Percentiles rank a stretch among this genome's conserved stretches.
Conservation (phyloP, 1,140 invertebrate genomes). For the Penaeus vannamei region DNA sequence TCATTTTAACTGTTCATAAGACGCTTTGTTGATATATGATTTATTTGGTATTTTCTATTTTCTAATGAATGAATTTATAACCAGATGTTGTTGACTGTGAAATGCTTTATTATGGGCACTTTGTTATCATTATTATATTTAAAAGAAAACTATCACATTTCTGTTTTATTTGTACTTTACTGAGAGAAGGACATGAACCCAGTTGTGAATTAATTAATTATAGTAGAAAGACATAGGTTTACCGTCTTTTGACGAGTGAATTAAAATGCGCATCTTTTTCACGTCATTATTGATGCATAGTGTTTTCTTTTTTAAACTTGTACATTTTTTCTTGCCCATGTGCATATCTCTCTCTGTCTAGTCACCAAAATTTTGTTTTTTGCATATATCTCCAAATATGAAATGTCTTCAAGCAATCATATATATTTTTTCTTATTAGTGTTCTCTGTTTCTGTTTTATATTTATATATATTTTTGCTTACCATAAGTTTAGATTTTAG, state of each 20-base stretch:
- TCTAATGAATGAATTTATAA: constrained; percentile 27
- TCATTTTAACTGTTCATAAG: constrained; percentile 32
- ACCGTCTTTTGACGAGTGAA: too few relatives aligned
- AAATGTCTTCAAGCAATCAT: constrained; percentile 38
- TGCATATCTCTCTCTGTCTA: constrained; percentile 44
- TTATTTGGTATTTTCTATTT: constrained; percentile 38
- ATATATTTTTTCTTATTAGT: constrained; percentile 34
- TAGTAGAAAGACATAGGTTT: too few relatives aligned
- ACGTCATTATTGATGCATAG: not conserved
- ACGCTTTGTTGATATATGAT: constrained; percentile 27
- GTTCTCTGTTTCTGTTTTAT: constrained; percentile 3
- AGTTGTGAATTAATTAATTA: too few relatives aligned
- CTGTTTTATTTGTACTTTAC: constrained; percentile 11
- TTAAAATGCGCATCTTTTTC: not conserved
- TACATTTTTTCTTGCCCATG: constrained; percentile 13
- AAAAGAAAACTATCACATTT: constrained; percentile 11
- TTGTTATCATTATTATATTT: constrained; percentile 29
- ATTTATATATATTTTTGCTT: constrained; percentile 46
- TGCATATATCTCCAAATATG: constrained; percentile 44
- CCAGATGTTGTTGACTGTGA: constrained; percentile 45
- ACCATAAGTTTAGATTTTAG: constrained; percentile 23
- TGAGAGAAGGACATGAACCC: constrained; percentile 5
- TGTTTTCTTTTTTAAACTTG: constrained; percentile 25
- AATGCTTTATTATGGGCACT: constrained; percentile 41
- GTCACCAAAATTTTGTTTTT: constrained; percentile 48